phyloP scores from a whole-genome alignment of 2,888 invertebrate genomes.

The Drosophila mercatorum region DNA sequence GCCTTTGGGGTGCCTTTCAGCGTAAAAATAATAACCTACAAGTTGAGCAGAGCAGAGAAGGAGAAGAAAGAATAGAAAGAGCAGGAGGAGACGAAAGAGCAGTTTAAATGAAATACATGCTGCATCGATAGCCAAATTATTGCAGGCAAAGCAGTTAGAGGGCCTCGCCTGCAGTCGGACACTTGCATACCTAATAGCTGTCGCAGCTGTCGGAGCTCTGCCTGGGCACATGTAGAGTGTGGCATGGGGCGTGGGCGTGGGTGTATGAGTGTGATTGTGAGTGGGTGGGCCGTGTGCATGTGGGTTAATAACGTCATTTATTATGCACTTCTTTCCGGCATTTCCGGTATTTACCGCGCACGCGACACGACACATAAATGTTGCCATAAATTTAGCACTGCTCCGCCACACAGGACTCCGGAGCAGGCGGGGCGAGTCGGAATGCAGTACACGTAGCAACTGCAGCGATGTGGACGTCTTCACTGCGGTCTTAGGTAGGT shows the following conservation, averaged over 20 bases:
- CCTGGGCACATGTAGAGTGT: not conserved
- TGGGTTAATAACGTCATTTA: conserved; percentile 80
- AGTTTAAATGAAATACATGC: conserved; percentile 22
- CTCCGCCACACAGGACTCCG: conserved; percentile 50
- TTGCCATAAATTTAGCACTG: conserved; percentile 76
- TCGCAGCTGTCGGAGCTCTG: conserved; percentile 23
- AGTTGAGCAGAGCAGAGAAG: not conserved
- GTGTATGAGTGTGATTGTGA: not conserved
- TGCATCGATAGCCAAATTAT: conserved; percentile 33
- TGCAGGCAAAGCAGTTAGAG: conserved; percentile 2
- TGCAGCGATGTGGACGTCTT: conserved; percentile 61
- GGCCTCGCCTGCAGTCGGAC: conserved; percentile 43
- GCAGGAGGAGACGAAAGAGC: not conserved
- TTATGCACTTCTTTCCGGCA: conserved; percentile 80
- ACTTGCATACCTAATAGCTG: conserved; percentile 46
- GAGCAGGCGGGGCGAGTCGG: conserved; percentile 7
- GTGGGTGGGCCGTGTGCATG: conserved; percentile 55
- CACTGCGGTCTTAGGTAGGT: conserved; percentile 72
- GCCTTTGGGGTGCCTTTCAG: conserved; percentile 23
- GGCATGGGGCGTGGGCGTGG: not conserved
- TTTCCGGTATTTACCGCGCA: conserved; percentile 81
- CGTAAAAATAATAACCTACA: conserved; percentile 24
- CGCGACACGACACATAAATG: conserved; percentile 81
- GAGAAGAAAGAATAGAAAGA: no score
- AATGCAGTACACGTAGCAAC: conserved; percentile 72